A percentile compares a stretch with the other conserved stretches of the same genome.
phyloP scores from a whole-genome alignment of 2,797 vertebrate species.

The Helostoma temminkii region DNA sequence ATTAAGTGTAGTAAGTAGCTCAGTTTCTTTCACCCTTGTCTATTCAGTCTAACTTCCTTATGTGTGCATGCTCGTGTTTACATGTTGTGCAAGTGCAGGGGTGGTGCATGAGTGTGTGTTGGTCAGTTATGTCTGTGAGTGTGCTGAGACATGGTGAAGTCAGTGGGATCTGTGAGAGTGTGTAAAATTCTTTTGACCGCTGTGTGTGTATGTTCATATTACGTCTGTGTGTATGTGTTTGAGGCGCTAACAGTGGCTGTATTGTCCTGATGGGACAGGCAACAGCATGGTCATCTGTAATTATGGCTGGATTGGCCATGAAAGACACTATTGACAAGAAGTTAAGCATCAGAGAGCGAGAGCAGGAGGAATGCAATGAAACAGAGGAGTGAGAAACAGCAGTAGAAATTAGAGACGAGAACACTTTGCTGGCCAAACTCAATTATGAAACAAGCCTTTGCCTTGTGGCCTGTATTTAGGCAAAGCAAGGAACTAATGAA shows the following conservation, averaged over 20 bases:
- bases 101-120: conserved; percentile 10
- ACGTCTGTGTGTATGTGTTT: conserved; percentile 20
- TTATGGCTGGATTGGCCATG: conserved; percentile 71
- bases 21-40: conserved; percentile 1
- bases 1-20: not conserved
- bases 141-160: conserved; percentile 12
- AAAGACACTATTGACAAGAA: conserved; percentile 79
- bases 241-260: conserved; percentile 66
- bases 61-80: conserved; percentile 14
- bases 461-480: conserved; percentile 55
- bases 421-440: conserved; percentile 63
- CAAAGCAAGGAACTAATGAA: conserved; percentile 41
- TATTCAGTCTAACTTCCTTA: not conserved
- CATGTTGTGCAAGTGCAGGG: not conserved
- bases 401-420: conserved; percentile 56
- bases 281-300: conserved; percentile 77
- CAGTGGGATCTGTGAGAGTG: conserved; percentile 14
- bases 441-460: conserved; percentile 56
- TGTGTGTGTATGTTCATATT: conserved; percentile 34
- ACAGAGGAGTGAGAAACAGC: conserved; percentile 53
- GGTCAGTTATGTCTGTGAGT: conserved; percentile 35
- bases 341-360: conserved; percentile 57
- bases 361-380: conserved; percentile 61
- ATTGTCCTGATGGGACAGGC: conserved; percentile 75
- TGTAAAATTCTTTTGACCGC: conserved; percentile 27